Evolutionary conservation across 2,113 vertebrate species (phyloP).

Genomic region (Ctenomys sociabilis): DNA sequence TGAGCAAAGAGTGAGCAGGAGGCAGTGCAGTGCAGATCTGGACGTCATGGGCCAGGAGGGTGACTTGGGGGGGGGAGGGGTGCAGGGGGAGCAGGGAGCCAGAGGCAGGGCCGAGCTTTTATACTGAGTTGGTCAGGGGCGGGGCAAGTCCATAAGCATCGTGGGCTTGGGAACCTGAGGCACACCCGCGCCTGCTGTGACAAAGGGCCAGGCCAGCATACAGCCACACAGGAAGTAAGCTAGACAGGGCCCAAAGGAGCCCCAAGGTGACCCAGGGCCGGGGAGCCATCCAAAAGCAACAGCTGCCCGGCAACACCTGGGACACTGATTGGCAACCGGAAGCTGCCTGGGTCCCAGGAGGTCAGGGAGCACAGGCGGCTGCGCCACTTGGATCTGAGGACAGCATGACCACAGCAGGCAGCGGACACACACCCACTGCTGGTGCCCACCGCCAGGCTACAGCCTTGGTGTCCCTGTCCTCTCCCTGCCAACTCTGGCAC

Average conservation of each 20-base stretch:
- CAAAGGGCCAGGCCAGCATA: no score
- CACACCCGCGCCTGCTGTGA: no score
- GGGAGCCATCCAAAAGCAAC: no score
- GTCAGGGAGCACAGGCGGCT: background rate
- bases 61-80: no score
- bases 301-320: no score
- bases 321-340: background rate
- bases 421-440: background rate
- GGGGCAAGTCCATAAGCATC: no score
- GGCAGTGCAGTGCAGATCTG: background rate
- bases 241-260: background rate
- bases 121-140: no score
- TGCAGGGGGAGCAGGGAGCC: no score
- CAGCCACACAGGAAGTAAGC: background rate
- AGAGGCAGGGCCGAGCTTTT: no score
- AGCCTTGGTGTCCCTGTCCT: accelerated
- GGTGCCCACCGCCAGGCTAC: accelerated
- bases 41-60: no score
- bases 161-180: no score
- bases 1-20: background rate
- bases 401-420: background rate
- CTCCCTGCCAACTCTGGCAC: background rate
- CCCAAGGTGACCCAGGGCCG: no score
- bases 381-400: background rate
- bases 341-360: background rate